Evolutionary conservation across 2,888 invertebrate genomes (phyloP).

Genomic region (Eueremaeus valkanovi): DNA sequence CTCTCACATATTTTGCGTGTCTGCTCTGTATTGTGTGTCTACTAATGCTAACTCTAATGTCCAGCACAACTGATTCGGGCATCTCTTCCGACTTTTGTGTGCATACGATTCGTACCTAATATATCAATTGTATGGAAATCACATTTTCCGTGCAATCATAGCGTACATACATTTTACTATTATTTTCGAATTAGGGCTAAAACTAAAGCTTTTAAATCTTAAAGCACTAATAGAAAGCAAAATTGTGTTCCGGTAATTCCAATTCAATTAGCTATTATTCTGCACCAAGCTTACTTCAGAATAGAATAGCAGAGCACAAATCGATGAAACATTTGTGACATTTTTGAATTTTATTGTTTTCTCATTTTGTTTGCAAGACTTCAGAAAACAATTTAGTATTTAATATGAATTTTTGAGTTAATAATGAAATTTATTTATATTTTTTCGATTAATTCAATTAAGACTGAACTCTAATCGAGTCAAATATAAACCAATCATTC

Average conservation of each 20-base stretch:
- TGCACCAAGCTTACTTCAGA: no score
- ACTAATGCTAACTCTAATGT: not conserved
- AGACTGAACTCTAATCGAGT: no score
- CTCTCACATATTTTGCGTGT: slow-evolving; percentile 27
- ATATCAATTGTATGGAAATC: not conserved
- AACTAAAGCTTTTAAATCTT: not conserved
- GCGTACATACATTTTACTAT: not conserved
- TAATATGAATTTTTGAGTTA: no score
- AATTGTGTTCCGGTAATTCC: not conserved
- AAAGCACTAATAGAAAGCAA: not conserved
- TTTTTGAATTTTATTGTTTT: no score
- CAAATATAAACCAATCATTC: no score
- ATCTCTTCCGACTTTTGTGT: slow-evolving; percentile 20
- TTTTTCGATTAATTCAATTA: no score
- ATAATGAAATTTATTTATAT: no score
- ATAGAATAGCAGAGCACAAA: no score
- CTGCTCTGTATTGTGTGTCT: not conserved
- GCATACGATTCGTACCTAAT: not conserved
- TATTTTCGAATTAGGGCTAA: not conserved
- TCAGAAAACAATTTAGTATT: no score
- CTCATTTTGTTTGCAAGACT: no score
- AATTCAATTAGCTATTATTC: not conserved
- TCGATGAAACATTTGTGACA: no score
- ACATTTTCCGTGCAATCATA: not conserved
- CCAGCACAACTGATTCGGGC: slow-evolving; percentile 2